Evolutionary conservation across 1,140 invertebrate species (phyloP).

Genomic region (Mactra quadrangularis): DNA sequence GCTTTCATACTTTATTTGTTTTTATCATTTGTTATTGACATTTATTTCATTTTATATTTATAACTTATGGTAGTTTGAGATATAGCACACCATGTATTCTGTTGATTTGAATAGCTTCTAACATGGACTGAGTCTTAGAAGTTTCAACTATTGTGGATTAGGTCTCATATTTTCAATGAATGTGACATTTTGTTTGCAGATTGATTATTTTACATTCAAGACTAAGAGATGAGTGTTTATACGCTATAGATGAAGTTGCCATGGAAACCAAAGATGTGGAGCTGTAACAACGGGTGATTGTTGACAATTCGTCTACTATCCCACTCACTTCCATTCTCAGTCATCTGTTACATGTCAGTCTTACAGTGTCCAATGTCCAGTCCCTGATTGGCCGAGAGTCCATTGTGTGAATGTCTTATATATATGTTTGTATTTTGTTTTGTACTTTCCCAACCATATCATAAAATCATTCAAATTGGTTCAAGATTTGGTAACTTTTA

Average conservation of each 20-base stretch:
- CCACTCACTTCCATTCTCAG: constrained; percentile 38
- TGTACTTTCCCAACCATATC: background rate
- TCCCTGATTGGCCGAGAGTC: constrained; percentile 4
- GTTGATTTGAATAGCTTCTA: too few species aligned
- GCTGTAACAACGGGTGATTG: constrained; percentile 21
- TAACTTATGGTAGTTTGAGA: too few species aligned
- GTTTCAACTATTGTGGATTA: background rate
- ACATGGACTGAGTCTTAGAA: too few species aligned
- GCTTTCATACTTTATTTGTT: too few species aligned
- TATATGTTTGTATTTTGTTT: background rate
- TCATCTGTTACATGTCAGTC: constrained; percentile 13
- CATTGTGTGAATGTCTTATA: background rate
- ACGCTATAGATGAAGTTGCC: background rate
- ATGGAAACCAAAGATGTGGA: constrained; percentile 1
- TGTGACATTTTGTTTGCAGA: constrained; percentile 40
- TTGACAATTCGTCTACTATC: constrained; percentile 13
- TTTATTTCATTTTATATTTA: too few species aligned
- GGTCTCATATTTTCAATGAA: constrained; percentile 14
- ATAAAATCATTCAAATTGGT: too few species aligned
- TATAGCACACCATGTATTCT: too few species aligned
- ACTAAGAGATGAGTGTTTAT: background rate
- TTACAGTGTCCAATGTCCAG: background rate
- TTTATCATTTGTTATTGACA: too few species aligned
- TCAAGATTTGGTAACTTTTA: too few species aligned
- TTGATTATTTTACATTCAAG: background rate